Conservation (phyloP, 2,888 invertebrate species). For the Cabera pusaria region DNA sequence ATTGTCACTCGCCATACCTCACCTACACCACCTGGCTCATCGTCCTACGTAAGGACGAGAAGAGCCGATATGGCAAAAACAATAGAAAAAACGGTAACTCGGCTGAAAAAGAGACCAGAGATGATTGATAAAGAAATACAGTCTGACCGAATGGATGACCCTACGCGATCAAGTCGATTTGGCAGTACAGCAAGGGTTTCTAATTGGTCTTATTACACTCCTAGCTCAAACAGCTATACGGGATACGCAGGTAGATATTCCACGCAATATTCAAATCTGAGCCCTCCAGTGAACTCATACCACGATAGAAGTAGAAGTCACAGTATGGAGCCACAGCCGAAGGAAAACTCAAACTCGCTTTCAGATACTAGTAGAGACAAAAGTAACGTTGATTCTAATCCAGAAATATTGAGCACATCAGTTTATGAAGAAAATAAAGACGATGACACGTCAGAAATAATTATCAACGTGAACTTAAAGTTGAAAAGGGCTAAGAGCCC, state of each 20-base stretch:
- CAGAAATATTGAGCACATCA: constrained; percentile 43
- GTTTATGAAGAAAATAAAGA: constrained; percentile 64
- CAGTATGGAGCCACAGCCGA: constrained; percentile 59
- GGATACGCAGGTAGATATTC: constrained; percentile 77
- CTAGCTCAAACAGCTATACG: constrained; percentile 63
- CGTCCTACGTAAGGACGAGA: constrained; percentile 84
- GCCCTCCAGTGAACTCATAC: constrained; percentile 45
- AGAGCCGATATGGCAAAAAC: constrained; percentile 89
- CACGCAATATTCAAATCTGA: constrained; percentile 67
- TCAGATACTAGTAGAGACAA: constrained; percentile 47
- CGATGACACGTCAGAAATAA: constrained; percentile 68
- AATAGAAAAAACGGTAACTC: constrained; percentile 87
- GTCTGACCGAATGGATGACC: constrained; percentile 88
- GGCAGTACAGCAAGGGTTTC: constrained; percentile 82
- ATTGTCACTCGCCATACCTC: constrained; percentile 91
- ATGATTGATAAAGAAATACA: constrained; percentile 89
- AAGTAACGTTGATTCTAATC: constrained; percentile 40
- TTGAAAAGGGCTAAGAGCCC: constrained; percentile 67
- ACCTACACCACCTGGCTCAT: constrained; percentile 88
- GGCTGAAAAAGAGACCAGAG: constrained; percentile 80
- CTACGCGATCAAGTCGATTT: constrained; percentile 86
- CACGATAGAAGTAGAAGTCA: constrained; percentile 66
- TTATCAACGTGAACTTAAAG: constrained; percentile 75
- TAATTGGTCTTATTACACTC: constrained; percentile 86
- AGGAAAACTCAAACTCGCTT: constrained; percentile 36